phyloP scores from a whole-genome alignment of 2,113 vertebrate species.

The Choloepus hoffmanni region DNA sequence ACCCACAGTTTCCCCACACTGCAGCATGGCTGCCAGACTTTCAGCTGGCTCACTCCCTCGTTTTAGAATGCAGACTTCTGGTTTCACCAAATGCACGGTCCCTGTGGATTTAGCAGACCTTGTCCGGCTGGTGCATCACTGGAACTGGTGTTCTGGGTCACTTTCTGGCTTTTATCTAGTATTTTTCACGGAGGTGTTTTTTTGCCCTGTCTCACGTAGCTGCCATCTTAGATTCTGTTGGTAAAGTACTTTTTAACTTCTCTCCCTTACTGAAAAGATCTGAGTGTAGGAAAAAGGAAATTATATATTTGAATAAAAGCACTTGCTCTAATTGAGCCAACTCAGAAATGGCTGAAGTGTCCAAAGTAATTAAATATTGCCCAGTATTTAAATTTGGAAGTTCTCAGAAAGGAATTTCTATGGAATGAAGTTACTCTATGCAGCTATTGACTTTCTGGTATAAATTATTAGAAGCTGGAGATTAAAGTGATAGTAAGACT shows the following conservation, averaged over 20 bases:
- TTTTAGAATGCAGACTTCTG: no score
- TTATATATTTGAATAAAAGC: neutral
- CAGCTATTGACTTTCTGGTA: neutral
- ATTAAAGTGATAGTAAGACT: neutral
- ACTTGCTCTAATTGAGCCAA: neutral
- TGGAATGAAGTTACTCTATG: neutral
- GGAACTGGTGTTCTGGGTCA: no score
- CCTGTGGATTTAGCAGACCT: no score
- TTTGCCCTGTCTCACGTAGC: no score
- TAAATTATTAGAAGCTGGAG: neutral
- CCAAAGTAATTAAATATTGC: neutral
- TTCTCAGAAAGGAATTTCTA: neutral
- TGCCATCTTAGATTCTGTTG: neutral
- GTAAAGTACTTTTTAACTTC: neutral
- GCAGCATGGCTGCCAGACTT: no score
- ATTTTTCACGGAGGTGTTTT: no score
- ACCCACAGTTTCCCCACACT: no score
- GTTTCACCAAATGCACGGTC: no score
- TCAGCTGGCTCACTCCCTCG: no score
- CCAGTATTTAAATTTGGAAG: neutral
- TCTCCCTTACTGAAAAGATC: neutral
- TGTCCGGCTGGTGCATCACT: no score
- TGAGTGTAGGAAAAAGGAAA: conserved; percentile 14
- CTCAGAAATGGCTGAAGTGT: neutral
- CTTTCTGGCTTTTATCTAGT: no score